Base-by-base conservation (phyloP, 1,140 invertebrate genomes). In the Drosophila paulistorum region DNA sequence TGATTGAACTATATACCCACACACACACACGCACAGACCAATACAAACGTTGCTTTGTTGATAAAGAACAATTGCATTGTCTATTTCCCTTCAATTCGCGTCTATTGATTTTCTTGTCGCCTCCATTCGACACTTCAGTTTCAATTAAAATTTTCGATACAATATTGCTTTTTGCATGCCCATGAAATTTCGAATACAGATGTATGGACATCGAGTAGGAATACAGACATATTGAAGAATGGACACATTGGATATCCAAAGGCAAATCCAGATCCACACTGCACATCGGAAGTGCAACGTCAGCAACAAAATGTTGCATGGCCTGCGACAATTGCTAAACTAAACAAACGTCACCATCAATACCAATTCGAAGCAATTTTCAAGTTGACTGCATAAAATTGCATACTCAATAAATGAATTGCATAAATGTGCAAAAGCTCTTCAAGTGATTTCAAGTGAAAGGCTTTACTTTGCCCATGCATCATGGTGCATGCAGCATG, bases 401-500 rank as follows among this genome's bases (percentile, higher is more conserved):
- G 57, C 60, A 62, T 41, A 39, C 60, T 45, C 60, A 62, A 45
- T 45, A 64, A 64, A 45, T 64, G 42, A 64, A 64, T 64, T 64
- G 61, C 61, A 64, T 64, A 64, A 64, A 64, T 64, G 61, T 64
- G 61, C 61, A 64, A 64, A 59, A 59, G 61, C 42, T 64, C 41
- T 64, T 64, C 61, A 64, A 64, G 61, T 64, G 61, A 64, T 64
- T 64, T 64, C 41, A 64, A 64, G 61, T 64, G 61, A 51, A 64
- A 64, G n/a, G 61, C 39, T 45, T 14, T 51, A 51, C 45, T 51
- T 51, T 23, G 17, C 17, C 11, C 45, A 51, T 51, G 45, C 45
- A 51, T 20, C 45, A 51, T 23, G 20, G 20, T 23, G 20, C 20
- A 2, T 23, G 20, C 20, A 1, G 20, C 20, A 23, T 23, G 20